Base-by-base conservation (phyloP, 2,888 invertebrate genomes). In the Ceraclea dissimilis region DNA sequence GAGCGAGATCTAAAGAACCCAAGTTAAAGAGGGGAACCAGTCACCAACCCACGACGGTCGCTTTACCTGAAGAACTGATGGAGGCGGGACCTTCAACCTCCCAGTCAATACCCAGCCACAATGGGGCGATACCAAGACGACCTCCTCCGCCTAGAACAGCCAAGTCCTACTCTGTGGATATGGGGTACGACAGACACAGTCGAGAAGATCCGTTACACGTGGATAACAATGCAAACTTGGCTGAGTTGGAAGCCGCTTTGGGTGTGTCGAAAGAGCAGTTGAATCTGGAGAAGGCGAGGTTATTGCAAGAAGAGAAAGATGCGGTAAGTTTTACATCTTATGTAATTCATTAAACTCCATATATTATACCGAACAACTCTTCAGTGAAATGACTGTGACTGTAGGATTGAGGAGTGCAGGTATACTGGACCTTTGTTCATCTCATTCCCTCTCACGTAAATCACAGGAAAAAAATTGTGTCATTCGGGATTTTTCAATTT, bases 231-330 rank as follows among this genome's bases (percentile, higher is more conserved):
- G 2, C 16, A 4, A 39, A 39, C 39, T 16, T 39, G n/a, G 47
- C 43, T n/a, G 55, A 55, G 26, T 34, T 55, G 31, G 55, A 55
- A 17, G 50, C 46, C n/a, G 55, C 55, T 46, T 44, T 55, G 26
- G 55, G 51, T n/a, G 46, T 55, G 11, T 31, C 55, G 26, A 50
- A 20, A 34, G 55, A 55, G 44, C 26, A 51, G 21, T 22, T 55
- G n/a, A 34, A 51, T 20, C 46, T 26, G 16, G 55, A 55, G 17
- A 34, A 51, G 34, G 39, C 19, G n/a, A 31, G 55, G n/a, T 39
- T 55, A 10, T 11, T 55, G 46, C 55, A 55, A 20, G 55, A 55
- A 16, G 55, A 55, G 31, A 46, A 33, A 21, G 55, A 55, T 55
- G 55, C 55, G 2, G 55, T 55, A 13, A 55, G 52, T 19, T 47